A percentile compares a stretch with the other conserved stretches of the same genome.
Evolutionary conservation across 2,113 vertebrate species (phyloP).

Genomic region (Scomber japonicus): DNA sequence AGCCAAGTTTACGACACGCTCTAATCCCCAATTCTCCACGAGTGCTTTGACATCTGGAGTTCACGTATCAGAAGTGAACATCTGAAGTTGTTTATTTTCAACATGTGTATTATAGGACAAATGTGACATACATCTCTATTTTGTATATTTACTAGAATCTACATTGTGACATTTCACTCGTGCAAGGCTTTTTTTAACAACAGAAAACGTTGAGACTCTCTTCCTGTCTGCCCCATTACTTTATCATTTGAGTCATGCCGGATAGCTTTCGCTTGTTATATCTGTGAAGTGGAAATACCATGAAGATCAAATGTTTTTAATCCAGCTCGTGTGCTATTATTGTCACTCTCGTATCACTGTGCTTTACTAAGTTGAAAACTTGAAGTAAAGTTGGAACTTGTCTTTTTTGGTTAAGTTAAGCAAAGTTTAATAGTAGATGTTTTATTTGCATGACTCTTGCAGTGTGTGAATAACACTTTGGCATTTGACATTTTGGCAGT

Average conservation of each 20-base stretch:
- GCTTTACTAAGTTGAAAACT: constrained; percentile 43
- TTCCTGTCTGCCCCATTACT: constrained; percentile 2
- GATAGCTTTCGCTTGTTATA: constrained; percentile 3
- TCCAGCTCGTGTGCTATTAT: constrained; percentile 34
- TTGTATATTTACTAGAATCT: no score
- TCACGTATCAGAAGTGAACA: no score
- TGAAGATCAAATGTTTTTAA: constrained; percentile 38
- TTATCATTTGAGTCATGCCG: constrained; percentile 16
- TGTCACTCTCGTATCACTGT: constrained; percentile 10
- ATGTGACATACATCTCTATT: no score
- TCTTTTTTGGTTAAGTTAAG: constrained; percentile 27
- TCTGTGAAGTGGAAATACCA: constrained; percentile 35
- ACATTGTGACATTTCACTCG: constrained; percentile 3
- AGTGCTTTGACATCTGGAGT: no score
- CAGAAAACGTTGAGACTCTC: constrained; percentile 5
- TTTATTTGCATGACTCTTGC: constrained; percentile 12
- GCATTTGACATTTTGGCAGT: background rate
- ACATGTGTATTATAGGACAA: no score
- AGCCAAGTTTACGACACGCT: no score
- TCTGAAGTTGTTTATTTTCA: no score
- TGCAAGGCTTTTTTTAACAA: background rate
- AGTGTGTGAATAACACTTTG: no score
- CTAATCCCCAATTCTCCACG: no score
- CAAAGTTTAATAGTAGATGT: constrained; percentile 17
- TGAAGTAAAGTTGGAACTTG: constrained; percentile 27